Evolutionary conservation across 2,797 vertebrate genomes (phyloP).

Genomic region (Pangasius djambal): DNA sequence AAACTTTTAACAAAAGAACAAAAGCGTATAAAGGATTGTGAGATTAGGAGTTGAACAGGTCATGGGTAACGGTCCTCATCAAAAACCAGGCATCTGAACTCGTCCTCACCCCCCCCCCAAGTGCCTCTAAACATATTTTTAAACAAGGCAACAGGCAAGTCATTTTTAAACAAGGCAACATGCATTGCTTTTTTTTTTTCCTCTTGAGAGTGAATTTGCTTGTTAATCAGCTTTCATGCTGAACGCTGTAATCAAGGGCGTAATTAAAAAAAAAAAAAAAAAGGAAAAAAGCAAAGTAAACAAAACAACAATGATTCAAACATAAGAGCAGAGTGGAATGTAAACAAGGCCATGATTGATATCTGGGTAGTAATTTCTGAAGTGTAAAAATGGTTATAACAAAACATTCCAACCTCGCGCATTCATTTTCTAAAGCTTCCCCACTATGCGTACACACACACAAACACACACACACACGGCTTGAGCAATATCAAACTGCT

Average conservation of each 20-base stretch:
- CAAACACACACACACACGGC: not conserved
- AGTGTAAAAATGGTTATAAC: conserved; percentile 37
- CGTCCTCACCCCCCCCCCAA: not conserved
- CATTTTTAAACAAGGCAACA: conserved; percentile 15
- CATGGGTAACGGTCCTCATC: not conserved
- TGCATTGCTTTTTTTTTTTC: not conserved
- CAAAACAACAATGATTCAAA: conserved; percentile 14
- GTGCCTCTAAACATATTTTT: not conserved
- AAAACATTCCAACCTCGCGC: conserved; percentile 22
- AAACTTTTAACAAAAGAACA: not conserved
- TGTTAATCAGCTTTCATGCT: conserved; percentile 46
- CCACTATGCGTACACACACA: conserved; percentile 13
- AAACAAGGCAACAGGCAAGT: conserved; percentile 9
- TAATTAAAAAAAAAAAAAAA: conserved; percentile 27
- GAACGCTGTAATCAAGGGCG: conserved; percentile 39
- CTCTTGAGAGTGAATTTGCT: not conserved
- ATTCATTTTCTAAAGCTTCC: conserved; percentile 6
- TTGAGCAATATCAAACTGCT: conserved; percentile 10
- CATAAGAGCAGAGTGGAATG: conserved; percentile 7
- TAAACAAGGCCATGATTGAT: conserved; percentile 40
- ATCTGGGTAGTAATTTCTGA: conserved; percentile 21
- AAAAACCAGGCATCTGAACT: not conserved
- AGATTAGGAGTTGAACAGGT: not conserved
- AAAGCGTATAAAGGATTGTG: not conserved
- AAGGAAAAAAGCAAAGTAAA: not conserved